Conservation (phyloP, 2,113 vertebrate genomes). For the Tichodroma muraria region DNA sequence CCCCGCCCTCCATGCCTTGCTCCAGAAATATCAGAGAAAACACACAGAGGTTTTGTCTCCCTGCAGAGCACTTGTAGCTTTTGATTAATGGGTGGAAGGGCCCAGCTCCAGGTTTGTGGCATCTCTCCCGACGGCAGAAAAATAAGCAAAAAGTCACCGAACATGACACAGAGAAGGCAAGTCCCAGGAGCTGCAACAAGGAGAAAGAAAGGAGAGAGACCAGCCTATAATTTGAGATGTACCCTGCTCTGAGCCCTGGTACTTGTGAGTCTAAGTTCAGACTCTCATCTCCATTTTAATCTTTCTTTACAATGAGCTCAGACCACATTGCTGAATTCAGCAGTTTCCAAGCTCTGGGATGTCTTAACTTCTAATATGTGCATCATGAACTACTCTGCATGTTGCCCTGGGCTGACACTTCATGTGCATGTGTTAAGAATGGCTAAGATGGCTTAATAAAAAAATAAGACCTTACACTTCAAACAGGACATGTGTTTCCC, state of each 20-base stretch:
- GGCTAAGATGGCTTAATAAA: constrained; percentile 16
- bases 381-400: background rate
- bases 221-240: background rate
- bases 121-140: constrained; percentile 70
- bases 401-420: background rate
- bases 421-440: background rate
- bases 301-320: background rate
- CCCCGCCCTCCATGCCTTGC: background rate
- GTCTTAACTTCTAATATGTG: background rate
- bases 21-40: constrained; percentile 65
- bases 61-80: constrained; percentile 64
- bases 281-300: background rate
- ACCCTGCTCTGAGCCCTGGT: background rate
- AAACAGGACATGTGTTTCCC: background rate
- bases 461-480: constrained; percentile 13
- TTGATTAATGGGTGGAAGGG: constrained; percentile 78
- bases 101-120: constrained; percentile 58
- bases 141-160: constrained; percentile 76
- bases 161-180: constrained; percentile 55
- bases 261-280: background rate
- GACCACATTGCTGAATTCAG: background rate
- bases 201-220: background rate
- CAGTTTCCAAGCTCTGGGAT: background rate
- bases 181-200: constrained; percentile 2
- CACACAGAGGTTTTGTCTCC: constrained; percentile 67